Conservation (phyloP, 1,140 invertebrate species). For the Frieseomelitta varia region DNA sequence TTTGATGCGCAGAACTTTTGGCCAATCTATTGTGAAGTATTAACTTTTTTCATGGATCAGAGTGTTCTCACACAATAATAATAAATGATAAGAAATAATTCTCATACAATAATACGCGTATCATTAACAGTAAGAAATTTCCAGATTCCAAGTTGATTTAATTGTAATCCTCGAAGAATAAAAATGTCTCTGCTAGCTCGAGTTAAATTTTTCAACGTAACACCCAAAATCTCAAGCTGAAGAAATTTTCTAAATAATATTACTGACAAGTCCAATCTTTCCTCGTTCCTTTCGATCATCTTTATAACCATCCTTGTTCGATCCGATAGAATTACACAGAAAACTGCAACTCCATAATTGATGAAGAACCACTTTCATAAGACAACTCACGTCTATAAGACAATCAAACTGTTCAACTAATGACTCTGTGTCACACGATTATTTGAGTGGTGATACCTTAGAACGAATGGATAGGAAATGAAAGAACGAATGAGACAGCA, state of each 20-base stretch:
- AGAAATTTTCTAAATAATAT: neutral
- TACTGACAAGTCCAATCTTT: neutral
- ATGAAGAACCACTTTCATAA: neutral
- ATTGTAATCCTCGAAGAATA: neutral
- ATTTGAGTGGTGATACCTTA: neutral
- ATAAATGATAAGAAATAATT: too few species aligned
- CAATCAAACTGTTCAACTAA: neutral
- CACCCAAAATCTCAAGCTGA: neutral
- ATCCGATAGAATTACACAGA: neutral
- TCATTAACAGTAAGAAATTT: neutral
- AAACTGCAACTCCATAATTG: neutral
- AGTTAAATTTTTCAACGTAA: neutral
- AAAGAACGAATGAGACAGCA: neutral
- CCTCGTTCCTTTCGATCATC: neutral
- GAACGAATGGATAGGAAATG: neutral
- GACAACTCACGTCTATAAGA: neutral
- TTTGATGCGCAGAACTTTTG: too few species aligned
- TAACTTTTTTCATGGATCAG: too few species aligned
- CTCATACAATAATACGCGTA: too few species aligned
- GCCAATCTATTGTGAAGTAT: too few species aligned
- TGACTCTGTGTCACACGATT: neutral
- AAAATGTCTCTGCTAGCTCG: neutral
- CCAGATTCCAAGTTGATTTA: neutral
- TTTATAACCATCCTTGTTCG: neutral
- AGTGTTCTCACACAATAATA: too few species aligned